Percentiles rank a stretch among this genome's conserved stretches.
Conservation (phyloP, 92 coral and sea anemone species). For the Blastomussa wellsi region DNA sequence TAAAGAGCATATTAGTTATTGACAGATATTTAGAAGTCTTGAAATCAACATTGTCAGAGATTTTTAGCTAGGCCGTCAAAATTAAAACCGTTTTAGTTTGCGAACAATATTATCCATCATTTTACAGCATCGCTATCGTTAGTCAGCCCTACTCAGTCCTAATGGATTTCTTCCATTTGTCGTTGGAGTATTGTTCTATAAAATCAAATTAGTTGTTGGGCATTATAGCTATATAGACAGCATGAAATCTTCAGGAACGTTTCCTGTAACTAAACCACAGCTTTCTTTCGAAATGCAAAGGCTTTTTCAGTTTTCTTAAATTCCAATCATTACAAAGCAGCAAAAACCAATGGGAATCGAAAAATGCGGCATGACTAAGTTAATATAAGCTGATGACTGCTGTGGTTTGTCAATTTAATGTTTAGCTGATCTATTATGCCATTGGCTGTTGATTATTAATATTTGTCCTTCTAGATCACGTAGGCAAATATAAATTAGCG, state of each 20-base stretch:
- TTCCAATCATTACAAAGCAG: background rate
- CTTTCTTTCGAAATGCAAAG: background rate
- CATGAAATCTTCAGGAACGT: background rate
- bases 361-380: background rate
- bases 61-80: background rate
- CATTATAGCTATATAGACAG: background rate
- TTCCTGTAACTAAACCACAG: background rate
- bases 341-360: background rate
- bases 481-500: background rate
- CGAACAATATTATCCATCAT: background rate
- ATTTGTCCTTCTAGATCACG: conserved; percentile 6
- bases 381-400: background rate
- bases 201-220: background rate
- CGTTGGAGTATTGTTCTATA: background rate
- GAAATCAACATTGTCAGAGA: background rate
- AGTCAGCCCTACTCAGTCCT: background rate
- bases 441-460: background rate
- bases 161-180: background rate
- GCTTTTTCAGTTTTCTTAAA: background rate
- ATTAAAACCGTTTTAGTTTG: background rate
- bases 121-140: background rate
- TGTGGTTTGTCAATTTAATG: background rate
- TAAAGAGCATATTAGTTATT: background rate
- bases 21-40: too few relatives aligned
- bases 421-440: background rate